phyloP scores from a whole-genome alignment of 2,113 vertebrate genomes.

The Gulo gulo region DNA sequence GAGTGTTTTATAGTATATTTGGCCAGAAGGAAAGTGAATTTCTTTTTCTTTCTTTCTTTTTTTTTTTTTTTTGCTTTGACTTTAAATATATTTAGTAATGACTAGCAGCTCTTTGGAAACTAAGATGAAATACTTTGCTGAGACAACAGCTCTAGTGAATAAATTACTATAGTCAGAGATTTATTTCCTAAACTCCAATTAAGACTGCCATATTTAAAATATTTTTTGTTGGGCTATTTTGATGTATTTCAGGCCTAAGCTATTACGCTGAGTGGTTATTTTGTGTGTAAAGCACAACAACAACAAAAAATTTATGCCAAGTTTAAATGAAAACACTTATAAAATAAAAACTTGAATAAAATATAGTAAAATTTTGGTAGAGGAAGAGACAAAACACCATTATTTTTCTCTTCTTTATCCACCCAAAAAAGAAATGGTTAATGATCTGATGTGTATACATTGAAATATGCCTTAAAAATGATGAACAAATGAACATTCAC shows the following conservation, averaged over 20 bases:
- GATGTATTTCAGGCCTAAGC: slow-evolving; percentile 62
- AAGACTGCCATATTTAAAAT: slow-evolving; percentile 64
- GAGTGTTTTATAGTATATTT: neutral
- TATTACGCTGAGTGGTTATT: slow-evolving; percentile 52
- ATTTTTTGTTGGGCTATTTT: slow-evolving; percentile 58
- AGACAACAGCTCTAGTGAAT: slow-evolving; percentile 66
- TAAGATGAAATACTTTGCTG: slow-evolving; percentile 70
- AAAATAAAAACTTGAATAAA: slow-evolving; percentile 21
- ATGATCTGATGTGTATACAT: neutral
- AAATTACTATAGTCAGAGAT: slow-evolving; percentile 71
- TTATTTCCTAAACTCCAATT: slow-evolving; percentile 71
- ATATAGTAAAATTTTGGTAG: neutral
- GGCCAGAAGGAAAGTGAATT: slow-evolving; percentile 10
- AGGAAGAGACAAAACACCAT: neutral
- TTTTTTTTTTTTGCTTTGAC: neutral
- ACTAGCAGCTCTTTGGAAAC: slow-evolving; percentile 59
- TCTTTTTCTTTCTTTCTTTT: neutral
- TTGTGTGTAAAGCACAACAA: slow-evolving; percentile 6
- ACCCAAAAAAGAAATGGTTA: neutral
- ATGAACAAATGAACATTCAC: neutral
- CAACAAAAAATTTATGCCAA: slow-evolving; percentile 39
- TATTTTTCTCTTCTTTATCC: neutral
- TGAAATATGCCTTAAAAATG: neutral
- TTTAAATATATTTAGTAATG: slow-evolving; percentile 69
- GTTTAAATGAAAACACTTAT: slow-evolving; percentile 18